Conservation (phyloP, 2,113 vertebrate genomes). For the Petaurus breviceps region DNA sequence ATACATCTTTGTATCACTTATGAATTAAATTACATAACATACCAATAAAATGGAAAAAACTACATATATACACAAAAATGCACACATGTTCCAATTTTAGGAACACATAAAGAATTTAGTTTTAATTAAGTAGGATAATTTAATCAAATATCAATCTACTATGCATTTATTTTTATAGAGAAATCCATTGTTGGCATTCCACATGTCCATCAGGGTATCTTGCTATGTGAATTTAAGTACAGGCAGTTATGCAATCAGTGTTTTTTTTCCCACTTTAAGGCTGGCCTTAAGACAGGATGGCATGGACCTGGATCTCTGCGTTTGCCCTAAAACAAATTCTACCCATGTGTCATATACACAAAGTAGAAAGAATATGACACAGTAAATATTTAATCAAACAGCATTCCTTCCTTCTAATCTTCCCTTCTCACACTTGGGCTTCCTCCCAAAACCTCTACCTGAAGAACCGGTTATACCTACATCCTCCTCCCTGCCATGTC, state of each 20-base stretch:
- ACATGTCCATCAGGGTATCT: not conserved
- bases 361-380: not conserved
- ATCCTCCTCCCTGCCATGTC: not conserved
- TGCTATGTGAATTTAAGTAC: not conserved
- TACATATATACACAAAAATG: not conserved
- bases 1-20: constrained; percentile 57
- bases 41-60: not conserved
- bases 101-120: not conserved
- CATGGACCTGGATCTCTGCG: not conserved
- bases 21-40: not conserved
- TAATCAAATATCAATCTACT: not conserved
- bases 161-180: not conserved
- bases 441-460: not conserved
- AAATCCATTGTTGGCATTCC: not conserved
- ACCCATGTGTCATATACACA: not conserved
- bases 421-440: not conserved
- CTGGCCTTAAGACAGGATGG: not conserved
- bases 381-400: not conserved
- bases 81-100: not conserved
- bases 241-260: not conserved
- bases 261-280: not conserved
- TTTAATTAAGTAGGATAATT: not conserved
- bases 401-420: not conserved
- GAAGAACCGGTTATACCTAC: not conserved
- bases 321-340: not conserved